Conservation (phyloP, 64 coral and sea anemone genomes). For the Exaiptasia diaphana region DNA sequence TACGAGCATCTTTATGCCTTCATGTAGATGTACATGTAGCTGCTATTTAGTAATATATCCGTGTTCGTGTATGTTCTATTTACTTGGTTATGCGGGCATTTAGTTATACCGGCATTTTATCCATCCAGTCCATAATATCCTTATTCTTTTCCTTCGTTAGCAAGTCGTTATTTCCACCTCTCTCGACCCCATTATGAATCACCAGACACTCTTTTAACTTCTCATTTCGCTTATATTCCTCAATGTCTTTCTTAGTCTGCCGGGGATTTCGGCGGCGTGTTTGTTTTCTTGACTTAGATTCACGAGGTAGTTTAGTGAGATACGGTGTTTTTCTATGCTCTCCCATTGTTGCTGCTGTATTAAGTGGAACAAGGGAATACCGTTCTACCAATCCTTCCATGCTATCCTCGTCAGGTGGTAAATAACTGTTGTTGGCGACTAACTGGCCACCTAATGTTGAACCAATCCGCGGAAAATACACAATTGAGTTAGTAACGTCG, state of each 20-base stretch:
- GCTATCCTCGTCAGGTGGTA: neutral
- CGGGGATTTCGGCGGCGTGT: neutral
- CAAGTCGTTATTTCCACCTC: neutral
- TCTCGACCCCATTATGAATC: constrained; percentile 60
- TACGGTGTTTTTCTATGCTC: neutral
- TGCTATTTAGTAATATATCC: no score
- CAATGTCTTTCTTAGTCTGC: neutral
- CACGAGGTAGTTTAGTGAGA: neutral
- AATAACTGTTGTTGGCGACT: no score
- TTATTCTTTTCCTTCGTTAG: constrained; percentile 31
- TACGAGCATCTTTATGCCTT: no score
- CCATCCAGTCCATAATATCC: constrained; percentile 51
- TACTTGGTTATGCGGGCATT: no score
- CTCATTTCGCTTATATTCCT: neutral
- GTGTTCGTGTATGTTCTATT: no score
- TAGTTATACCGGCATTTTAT: neutral
- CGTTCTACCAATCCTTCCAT: neutral
- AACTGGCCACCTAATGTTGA: neutral
- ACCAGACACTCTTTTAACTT: constrained; percentile 42
- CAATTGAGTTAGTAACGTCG: neutral
- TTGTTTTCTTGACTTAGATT: neutral
- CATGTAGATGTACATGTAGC: no score
- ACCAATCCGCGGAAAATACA: neutral
- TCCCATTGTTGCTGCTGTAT: neutral
- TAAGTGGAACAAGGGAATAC: neutral